Evolutionary conservation across 2,888 invertebrate genomes (phyloP).

Genomic region (Penaeus monodon): DNA sequence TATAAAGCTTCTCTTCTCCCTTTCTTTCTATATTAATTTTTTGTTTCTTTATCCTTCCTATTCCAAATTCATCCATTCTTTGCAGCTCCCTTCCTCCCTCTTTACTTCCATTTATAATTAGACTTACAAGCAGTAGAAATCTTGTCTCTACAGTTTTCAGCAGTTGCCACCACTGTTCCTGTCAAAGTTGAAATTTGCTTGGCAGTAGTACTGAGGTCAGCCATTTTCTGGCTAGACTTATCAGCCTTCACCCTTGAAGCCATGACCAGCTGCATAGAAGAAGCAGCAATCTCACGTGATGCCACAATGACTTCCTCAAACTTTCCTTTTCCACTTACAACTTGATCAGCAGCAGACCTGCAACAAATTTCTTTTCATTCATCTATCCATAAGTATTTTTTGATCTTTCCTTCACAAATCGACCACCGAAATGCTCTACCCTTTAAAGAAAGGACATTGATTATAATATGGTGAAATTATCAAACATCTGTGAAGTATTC

Average conservation of each 20-base stretch:
- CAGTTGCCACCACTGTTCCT: constrained; percentile 92
- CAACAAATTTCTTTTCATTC: neutral
- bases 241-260: constrained; percentile 96
- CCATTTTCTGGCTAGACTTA: constrained; percentile 82
- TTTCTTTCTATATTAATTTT: too few relatives aligned
- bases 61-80: too few relatives aligned
- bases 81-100: too few relatives aligned
- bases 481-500: neutral
- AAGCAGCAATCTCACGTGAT: constrained; percentile 95
- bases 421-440: too few relatives aligned
- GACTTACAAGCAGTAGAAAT: constrained; percentile 52
- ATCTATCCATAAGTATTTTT: neutral
- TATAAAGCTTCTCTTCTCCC: too few relatives aligned
- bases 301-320: constrained; percentile 94
- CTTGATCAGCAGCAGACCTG: constrained; percentile 92
- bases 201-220: constrained; percentile 87
- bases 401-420: neutral
- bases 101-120: neutral
- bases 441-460: neutral
- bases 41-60: too few relatives aligned
- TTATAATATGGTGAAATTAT: neutral
- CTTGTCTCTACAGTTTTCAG: constrained; percentile 85
- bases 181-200: constrained; percentile 91
- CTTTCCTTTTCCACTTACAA: constrained; percentile 86
- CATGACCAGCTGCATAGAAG: constrained; percentile 96